phyloP scores from a whole-genome alignment of 2,113 vertebrate genomes.

The Clinocottus analis region DNA sequence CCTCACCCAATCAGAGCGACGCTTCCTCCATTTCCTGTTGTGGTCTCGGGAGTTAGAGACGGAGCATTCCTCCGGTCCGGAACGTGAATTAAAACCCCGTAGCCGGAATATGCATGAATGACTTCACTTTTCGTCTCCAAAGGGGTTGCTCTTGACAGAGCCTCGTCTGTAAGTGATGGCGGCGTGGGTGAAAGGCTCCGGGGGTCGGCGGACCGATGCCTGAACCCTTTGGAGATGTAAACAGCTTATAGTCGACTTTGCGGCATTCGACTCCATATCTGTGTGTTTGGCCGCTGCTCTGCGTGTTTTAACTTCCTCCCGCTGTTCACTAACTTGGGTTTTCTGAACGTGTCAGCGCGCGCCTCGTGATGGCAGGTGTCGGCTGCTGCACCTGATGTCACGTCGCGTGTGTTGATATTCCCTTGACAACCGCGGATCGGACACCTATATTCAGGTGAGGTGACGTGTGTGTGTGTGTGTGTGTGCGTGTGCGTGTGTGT shows the following conservation, averaged over 20 bases:
- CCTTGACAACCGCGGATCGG: slow-evolving; percentile 73
- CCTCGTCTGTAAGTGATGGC: slow-evolving; percentile 60
- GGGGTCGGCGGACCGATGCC: no score
- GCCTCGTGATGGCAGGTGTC: slow-evolving; percentile 43
- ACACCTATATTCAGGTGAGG: slow-evolving; percentile 74
- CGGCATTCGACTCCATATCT: slow-evolving; percentile 39
- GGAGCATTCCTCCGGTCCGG: slow-evolving; percentile 51
- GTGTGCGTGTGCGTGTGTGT: neutral
- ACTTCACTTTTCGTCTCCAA: neutral
- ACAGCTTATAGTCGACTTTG: slow-evolving; percentile 70
- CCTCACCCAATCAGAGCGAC: slow-evolving; percentile 71
- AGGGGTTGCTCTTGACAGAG: slow-evolving; percentile 15
- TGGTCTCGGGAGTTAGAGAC: slow-evolving; percentile 43
- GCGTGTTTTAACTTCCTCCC: neutral
- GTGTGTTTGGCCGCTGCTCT: neutral
- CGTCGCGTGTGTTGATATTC: slow-evolving; percentile 61
- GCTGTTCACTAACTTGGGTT: neutral
- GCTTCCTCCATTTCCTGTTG: slow-evolving; percentile 79
- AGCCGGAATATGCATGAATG: slow-evolving; percentile 35
- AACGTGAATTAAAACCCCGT: slow-evolving; percentile 54
- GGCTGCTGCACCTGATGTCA: slow-evolving; percentile 67
- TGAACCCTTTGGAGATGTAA: slow-evolving; percentile 39
- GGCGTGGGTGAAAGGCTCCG: neutral
- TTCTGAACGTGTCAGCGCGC: slow-evolving; percentile 29
- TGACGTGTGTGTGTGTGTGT: slow-evolving; percentile 27